phyloP scores from a whole-genome alignment of 2,888 invertebrate species.

The Hipparchia semele region DNA sequence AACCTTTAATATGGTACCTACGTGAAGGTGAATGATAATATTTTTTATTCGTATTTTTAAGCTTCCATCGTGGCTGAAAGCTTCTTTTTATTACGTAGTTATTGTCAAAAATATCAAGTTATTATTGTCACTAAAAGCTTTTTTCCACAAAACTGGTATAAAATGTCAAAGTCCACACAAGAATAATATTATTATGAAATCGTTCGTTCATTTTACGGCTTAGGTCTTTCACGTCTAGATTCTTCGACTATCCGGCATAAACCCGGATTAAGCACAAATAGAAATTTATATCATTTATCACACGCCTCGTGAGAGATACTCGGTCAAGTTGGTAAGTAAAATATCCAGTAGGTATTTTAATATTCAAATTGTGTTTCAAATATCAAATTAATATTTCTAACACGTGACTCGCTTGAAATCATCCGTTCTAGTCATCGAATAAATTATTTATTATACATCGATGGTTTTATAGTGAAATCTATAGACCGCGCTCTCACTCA shows the following conservation, averaged over 20 bases:
- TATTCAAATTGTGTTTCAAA: not conserved
- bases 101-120: slow-evolving; percentile 2
- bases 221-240: slow-evolving; percentile 41
- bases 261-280: slow-evolving; percentile 33
- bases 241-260: slow-evolving; percentile 33
- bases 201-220: slow-evolving; percentile 46
- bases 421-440: no score
- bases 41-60: slow-evolving; percentile 12
- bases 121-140: slow-evolving; percentile 24
- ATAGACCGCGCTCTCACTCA: no score
- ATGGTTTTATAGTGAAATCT: no score
- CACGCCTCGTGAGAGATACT: slow-evolving; percentile 26
- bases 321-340: slow-evolving; percentile 8
- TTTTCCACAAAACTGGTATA: slow-evolving; percentile 29
- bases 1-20: no score
- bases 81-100: slow-evolving; percentile 10
- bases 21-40: not conserved
- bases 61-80: slow-evolving; percentile 11
- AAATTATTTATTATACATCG: no score
- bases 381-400: not conserved
- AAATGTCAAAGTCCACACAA: slow-evolving; percentile 33
- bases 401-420: no score
- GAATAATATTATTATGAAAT: slow-evolving; percentile 45
- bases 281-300: slow-evolving; percentile 36
- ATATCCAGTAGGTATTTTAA: slow-evolving; percentile 1